A percentile compares a stretch with the other conserved stretches of the same genome.
These are phyloP conservation scores for Halocynthia aurantium DNA, from an alignment of 23 tunicate species.

Conservation along the genomic window DNA sequence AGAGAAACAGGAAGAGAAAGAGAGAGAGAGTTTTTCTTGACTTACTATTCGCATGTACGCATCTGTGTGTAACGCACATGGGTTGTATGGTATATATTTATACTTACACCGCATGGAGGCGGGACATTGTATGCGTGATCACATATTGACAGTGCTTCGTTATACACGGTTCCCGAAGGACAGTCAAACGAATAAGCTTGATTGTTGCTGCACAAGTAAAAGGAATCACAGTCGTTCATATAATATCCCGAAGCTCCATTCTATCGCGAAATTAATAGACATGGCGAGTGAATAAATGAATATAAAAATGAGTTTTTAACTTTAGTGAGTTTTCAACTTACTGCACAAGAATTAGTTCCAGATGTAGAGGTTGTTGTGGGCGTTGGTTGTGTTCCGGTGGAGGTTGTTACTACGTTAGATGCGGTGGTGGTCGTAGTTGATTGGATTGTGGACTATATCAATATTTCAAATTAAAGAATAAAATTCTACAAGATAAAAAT, in stretches of 20 bases:
- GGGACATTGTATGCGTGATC: conserved; percentile 47
- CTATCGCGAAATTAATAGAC: not conserved
- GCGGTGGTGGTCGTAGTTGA: conserved; percentile 14
- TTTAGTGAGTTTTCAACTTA: not conserved
- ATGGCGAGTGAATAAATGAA: not conserved
- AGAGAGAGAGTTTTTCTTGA: too few species aligned
- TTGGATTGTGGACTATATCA: not conserved
- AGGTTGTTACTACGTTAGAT: not conserved
- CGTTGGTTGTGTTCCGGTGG: not conserved
- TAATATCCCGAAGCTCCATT: conserved; percentile 21
- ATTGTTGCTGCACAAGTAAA: conserved; percentile 25
- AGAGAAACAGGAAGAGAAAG: too few species aligned
- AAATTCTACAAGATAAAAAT: too few species aligned
- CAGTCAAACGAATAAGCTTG: conserved; percentile 16
- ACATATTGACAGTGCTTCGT: conserved; percentile 31
- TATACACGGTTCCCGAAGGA: conserved; percentile 46
- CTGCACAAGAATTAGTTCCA: not conserved
- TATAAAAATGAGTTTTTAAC: not conserved
- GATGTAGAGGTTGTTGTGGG: not conserved
- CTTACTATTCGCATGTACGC: too few species aligned
- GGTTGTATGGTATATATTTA: too few species aligned
- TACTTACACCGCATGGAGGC: conserved; percentile 56
- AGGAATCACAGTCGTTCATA: conserved; percentile 26
- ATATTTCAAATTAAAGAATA: not conserved
- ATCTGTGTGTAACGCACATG: too few species aligned